Conservation (phyloP, 2,888 invertebrate species). For the Cecidostiba fungosa region DNA sequence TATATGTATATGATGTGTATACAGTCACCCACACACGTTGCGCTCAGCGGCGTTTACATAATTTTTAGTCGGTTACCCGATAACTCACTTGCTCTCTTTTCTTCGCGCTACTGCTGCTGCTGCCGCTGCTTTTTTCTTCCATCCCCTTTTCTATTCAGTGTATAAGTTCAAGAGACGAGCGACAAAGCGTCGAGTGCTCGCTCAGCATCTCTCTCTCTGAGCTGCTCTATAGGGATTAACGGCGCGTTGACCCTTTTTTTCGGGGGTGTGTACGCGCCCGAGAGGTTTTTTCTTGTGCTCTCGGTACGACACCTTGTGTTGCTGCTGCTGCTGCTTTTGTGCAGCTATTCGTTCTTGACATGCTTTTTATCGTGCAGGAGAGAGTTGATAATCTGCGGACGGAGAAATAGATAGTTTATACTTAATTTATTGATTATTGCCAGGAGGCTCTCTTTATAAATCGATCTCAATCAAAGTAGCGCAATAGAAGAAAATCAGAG, state of each 20-base stretch:
- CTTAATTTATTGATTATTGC: no score
- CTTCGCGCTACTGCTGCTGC: background rate
- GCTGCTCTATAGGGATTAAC: background rate
- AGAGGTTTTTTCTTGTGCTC: background rate
- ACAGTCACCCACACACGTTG: background rate
- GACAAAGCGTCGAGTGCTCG: slow-evolving; percentile 7
- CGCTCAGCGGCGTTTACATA: slow-evolving; percentile 48
- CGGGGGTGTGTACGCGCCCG: background rate
- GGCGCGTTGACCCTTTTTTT: slow-evolving; percentile 34
- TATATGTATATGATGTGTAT: background rate
- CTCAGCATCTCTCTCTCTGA: background rate
- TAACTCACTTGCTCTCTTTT: slow-evolving; percentile 9
- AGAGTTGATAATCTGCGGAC: background rate
- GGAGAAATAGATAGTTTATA: background rate
- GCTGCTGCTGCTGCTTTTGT: background rate
- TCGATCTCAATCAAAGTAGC: background rate
- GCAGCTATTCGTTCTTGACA: slow-evolving; percentile 16
- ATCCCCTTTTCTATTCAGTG: background rate
- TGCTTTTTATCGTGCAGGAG: background rate
- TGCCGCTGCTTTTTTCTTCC: background rate
- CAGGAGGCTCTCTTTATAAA: background rate
- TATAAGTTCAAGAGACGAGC: slow-evolving; percentile 16
- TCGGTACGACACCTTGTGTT: background rate
- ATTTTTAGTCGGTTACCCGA: slow-evolving; percentile 43
- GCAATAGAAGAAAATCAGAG: background rate